Evolutionary conservation across 2,797 vertebrate genomes (phyloP).

Genomic region (Sphenopsis melanotis): DNA sequence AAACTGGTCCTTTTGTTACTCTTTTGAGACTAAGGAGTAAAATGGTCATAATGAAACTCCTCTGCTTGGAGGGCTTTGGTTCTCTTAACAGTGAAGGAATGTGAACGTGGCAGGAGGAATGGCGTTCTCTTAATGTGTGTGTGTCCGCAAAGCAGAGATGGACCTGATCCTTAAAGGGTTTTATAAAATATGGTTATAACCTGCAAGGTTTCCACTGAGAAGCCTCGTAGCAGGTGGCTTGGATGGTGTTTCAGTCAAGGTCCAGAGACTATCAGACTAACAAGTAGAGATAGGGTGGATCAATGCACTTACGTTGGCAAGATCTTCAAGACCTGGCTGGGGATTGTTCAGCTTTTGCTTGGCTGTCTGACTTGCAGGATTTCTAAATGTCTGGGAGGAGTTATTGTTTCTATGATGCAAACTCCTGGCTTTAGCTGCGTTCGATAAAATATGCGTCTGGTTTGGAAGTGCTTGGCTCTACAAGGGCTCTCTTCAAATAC

Average conservation of each 20-base stretch:
- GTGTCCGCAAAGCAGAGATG: background rate
- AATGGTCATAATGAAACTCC: background rate
- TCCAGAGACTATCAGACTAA: background rate
- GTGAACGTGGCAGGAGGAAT: accelerated
- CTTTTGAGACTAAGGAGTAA: background rate
- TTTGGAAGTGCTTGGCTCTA: conserved; percentile 10
- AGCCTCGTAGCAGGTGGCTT: background rate
- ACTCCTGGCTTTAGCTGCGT: background rate
- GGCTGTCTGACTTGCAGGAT: background rate
- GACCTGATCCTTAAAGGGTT: background rate
- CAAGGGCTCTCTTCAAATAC: background rate
- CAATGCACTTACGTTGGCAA: background rate
- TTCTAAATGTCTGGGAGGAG: conserved; percentile 37
- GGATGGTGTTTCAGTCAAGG: background rate
- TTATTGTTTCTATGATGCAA: conserved; percentile 10
- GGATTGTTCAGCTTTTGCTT: background rate
- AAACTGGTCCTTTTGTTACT: background rate
- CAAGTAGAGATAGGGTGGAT: background rate
- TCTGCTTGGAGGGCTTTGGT: background rate
- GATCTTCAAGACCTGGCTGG: background rate
- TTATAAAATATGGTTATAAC: background rate
- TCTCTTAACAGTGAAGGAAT: background rate
- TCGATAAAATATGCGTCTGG: background rate
- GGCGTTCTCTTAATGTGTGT: background rate
- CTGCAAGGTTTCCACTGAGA: background rate